Evolutionary conservation across 2,113 vertebrate genomes (phyloP).

Genomic region (Conger conger): DNA sequence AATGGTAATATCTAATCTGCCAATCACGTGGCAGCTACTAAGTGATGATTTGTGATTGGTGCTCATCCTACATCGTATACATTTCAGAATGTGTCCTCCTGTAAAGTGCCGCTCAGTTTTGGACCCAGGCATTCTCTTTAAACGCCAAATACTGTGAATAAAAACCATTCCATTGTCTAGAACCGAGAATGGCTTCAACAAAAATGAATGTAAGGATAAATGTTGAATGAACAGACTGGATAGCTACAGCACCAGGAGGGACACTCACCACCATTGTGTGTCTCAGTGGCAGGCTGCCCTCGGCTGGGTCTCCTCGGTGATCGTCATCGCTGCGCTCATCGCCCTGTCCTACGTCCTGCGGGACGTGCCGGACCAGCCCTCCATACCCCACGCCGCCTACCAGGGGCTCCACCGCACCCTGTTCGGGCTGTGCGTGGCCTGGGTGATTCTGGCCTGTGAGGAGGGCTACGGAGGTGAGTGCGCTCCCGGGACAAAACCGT

Average conservation of each 20-base stretch:
- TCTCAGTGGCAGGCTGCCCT: slow-evolving; percentile 68
- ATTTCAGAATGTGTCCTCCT: too few relatives aligned
- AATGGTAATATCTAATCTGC: too few relatives aligned
- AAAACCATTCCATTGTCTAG: background rate
- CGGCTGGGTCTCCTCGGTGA: slow-evolving; percentile 71
- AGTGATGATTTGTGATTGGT: too few relatives aligned
- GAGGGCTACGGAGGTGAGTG: slow-evolving; percentile 77
- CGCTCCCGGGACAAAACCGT: background rate
- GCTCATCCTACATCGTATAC: too few relatives aligned
- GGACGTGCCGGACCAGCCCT: slow-evolving; percentile 53
- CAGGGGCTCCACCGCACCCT: slow-evolving; percentile 75
- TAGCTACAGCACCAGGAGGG: background rate
- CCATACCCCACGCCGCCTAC: slow-evolving; percentile 65
- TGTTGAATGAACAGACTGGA: too few relatives aligned
- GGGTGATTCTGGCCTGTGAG: slow-evolving; percentile 78
- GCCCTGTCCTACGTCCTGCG: slow-evolving; percentile 65
- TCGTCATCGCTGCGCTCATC: slow-evolving; percentile 63
- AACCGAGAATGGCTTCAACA: background rate
- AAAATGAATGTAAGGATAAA: too few relatives aligned
- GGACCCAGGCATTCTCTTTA: background rate
- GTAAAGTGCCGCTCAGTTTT: background rate
- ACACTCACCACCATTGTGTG: background rate
- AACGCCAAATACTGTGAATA: background rate
- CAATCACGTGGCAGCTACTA: too few relatives aligned
- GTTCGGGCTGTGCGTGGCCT: slow-evolving; percentile 74